These are phyloP conservation scores for Centroberyx gerrardi DNA, from an alignment of 2,797 vertebrate species.

Conservation along the genomic window DNA sequence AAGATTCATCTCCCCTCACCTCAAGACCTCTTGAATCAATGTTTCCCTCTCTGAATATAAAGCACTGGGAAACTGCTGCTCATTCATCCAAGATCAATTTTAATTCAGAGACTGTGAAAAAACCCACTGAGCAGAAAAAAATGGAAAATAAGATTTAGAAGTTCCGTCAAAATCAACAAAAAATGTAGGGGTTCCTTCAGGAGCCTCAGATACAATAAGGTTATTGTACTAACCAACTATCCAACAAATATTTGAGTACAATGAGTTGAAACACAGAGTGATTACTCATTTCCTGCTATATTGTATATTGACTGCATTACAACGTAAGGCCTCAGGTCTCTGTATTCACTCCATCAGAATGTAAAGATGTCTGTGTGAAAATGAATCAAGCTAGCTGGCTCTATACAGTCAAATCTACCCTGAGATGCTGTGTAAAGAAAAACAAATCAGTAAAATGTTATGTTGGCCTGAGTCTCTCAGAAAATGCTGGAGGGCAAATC, in stretches of 20 bases:
- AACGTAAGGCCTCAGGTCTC: constrained; percentile 37
- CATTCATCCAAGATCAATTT: constrained; percentile 14
- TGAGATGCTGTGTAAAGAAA: constrained; percentile 16
- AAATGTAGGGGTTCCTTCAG: no score
- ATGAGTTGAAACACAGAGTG: not conserved
- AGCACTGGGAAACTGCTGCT: constrained; percentile 6
- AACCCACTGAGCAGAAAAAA: not conserved
- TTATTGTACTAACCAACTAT: not conserved
- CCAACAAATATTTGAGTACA: constrained; percentile 1
- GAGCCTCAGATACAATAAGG: not conserved
- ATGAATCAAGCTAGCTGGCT: not conserved
- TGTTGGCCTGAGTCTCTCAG: constrained; percentile 19
- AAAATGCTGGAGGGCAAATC: constrained; percentile 38
- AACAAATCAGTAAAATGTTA: constrained; percentile 49
- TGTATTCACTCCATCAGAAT: constrained; percentile 6
- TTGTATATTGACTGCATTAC: constrained; percentile 24
- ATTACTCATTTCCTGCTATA: constrained; percentile 24
- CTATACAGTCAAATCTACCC: constrained; percentile 6
- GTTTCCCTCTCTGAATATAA: constrained; percentile 15
- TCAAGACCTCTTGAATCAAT: constrained; percentile 7
- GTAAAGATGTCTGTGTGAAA: constrained; percentile 28
- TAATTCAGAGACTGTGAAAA: not conserved
- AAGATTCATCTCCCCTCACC: constrained; percentile 15
- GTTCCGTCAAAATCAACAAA: no score
- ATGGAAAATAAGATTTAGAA: not conserved